Conservation (phyloP, 2,113 vertebrate genomes). For the Mustela nigripes region DNA sequence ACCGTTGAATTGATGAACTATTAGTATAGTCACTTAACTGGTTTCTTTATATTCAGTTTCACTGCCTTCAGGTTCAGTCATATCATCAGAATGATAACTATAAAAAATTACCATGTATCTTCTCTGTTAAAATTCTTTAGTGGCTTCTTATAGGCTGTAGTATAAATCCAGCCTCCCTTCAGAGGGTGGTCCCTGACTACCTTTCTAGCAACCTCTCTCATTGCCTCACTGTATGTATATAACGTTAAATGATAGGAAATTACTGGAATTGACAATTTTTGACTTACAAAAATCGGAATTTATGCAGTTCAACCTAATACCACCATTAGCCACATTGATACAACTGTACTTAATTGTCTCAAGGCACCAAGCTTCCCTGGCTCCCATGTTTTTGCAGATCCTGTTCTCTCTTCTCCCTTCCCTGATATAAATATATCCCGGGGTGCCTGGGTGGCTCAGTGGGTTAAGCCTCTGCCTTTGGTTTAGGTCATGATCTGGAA, state of each 20-base stretch:
- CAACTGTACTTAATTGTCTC: background rate
- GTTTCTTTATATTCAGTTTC: background rate
- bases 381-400: background rate
- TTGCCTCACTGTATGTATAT: background rate
- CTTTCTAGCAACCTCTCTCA: background rate
- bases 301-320: background rate
- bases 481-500: too few relatives aligned
- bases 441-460: too few relatives aligned
- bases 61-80: background rate
- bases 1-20: background rate
- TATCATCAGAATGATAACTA: background rate
- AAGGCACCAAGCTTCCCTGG: background rate
- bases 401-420: background rate
- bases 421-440: background rate
- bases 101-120: background rate
- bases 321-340: background rate
- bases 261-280: background rate
- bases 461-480: too few relatives aligned
- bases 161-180: background rate
- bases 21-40: background rate
- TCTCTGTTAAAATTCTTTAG: background rate
- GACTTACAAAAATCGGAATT: background rate
- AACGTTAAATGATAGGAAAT: background rate
- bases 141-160: background rate
- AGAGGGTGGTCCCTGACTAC: background rate